phyloP scores from a whole-genome alignment of 2,888 invertebrate species.

The Atrina japonica region DNA sequence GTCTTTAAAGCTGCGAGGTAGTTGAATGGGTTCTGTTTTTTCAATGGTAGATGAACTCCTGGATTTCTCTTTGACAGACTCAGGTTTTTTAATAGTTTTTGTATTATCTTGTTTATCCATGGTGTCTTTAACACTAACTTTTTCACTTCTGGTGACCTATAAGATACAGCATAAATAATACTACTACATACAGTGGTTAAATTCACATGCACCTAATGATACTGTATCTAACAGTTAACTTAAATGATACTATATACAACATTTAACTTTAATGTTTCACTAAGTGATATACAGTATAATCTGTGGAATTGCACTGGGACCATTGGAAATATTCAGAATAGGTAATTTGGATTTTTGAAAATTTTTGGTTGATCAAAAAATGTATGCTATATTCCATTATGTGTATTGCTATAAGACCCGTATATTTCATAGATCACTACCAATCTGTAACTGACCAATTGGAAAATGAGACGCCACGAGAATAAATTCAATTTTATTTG shows the following conservation, averaged over 20 bases:
- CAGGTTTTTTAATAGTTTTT: constrained; percentile 71
- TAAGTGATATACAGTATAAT: not conserved
- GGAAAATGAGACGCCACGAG: too few species aligned
- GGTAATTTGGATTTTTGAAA: too few species aligned
- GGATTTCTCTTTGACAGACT: constrained; percentile 54
- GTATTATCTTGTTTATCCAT: constrained; percentile 60
- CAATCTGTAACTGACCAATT: too few species aligned
- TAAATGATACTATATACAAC: not conserved
- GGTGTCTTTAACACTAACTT: constrained; percentile 66
- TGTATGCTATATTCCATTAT: too few species aligned
- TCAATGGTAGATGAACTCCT: constrained; percentile 51
- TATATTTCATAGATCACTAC: too few species aligned
- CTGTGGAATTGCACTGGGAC: too few species aligned
- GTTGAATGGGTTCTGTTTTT: constrained; percentile 76
- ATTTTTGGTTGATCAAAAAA: too few species aligned
- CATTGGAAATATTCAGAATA: too few species aligned
- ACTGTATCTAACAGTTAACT: not conserved
- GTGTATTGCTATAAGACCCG: too few species aligned
- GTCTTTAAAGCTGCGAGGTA: constrained; percentile 78
- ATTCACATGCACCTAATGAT: not conserved
- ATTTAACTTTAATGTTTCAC: not conserved
- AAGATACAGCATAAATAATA: too few species aligned
- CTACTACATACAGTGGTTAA: not conserved
- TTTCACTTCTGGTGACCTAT: constrained; percentile 63
- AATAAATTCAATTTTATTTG: too few species aligned